Base-by-base conservation (phyloP, 2,888 invertebrate species). In the Drosophila flavopinicola region DNA sequence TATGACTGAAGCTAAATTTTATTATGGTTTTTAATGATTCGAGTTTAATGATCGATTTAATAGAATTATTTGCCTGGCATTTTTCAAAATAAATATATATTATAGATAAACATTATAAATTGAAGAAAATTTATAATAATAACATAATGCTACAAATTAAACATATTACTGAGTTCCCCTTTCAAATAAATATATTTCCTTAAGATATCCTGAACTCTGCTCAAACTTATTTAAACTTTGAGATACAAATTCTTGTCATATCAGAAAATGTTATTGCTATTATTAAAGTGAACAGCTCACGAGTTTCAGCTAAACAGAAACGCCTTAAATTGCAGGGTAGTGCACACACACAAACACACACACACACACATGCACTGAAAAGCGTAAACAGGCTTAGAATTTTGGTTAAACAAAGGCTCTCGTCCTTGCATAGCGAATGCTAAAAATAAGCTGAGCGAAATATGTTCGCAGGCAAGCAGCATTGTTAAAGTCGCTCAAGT, bases 371-470 rank as follows among this genome's bases (percentile, higher is more conserved):
- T 1, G 10, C n/a, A 20, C 1, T 11, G 6, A 69, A 45, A 45
- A 37, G 39, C 45, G 30, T 9, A 11, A 71, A 45, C 52, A 52
- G 58, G 71, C 76, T 71, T 70, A 58, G 66, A 65, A 71, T 48
- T 47, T 56, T 30, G 35, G 27, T 24, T 52, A 29, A 44, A 72
- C 70, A 66, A 70, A 72, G 51, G 47, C 51, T 30, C 59, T 30
- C 59, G 49, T 75, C 75, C 63, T 75, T 59, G 72, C 65, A 51
- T 39, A 20, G 68, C 29, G 27, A 75, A 75, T 64, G 41, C 76
- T 71, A 71, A 71, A 71, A 58, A 75, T 75, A 75, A 53, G 53
- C 71, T 42, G 10, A 51, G 23, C 47, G 10, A n/a, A 33, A 48
- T 41, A 20, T 27, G 10, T 32, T 23, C 42, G 49, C 2, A 17